These are phyloP conservation scores for Oophaga pumilio DNA, from an alignment of 2,113 vertebrate species.

Conservation along the genomic window DNA sequence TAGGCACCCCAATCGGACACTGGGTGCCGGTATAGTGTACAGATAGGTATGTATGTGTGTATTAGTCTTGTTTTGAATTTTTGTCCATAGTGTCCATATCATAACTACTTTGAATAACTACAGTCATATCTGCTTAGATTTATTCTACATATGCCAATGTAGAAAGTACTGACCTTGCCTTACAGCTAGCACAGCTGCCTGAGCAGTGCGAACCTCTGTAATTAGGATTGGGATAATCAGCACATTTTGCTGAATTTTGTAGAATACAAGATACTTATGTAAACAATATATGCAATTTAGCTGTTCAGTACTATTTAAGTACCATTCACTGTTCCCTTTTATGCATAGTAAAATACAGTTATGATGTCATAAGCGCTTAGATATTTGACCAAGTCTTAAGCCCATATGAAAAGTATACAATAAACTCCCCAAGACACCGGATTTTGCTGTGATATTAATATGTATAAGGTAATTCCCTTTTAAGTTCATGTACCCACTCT, in stretches of 20 bases:
- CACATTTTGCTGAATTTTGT: neutral
- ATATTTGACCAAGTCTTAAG: neutral
- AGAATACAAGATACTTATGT: neutral
- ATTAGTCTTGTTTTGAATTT: too few relatives aligned
- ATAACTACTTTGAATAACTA: too few relatives aligned
- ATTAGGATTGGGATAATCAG: neutral
- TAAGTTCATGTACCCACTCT: constrained; percentile 14
- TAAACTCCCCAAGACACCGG: constrained; percentile 12
- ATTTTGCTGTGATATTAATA: constrained; percentile 16
- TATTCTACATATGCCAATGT: too few relatives aligned
- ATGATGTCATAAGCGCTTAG: neutral
- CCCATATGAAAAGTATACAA: neutral
- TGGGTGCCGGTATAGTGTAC: too few relatives aligned
- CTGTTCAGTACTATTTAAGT: neutral
- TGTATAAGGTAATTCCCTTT: neutral
- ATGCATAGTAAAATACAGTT: neutral
- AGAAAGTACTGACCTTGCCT: too few relatives aligned
- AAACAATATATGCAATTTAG: neutral
- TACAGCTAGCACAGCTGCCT: too few relatives aligned
- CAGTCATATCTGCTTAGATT: too few relatives aligned
- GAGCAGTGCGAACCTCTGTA: too few relatives aligned
- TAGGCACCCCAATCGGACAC: too few relatives aligned
- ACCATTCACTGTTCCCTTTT: neutral
- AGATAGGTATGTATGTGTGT: too few relatives aligned
- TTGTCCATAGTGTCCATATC: too few relatives aligned